A percentile compares a stretch with the other conserved stretches of the same genome.
Evolutionary conservation across 23 tunicate species (phyloP).

Genomic region (Trididemnum miniatum): DNA sequence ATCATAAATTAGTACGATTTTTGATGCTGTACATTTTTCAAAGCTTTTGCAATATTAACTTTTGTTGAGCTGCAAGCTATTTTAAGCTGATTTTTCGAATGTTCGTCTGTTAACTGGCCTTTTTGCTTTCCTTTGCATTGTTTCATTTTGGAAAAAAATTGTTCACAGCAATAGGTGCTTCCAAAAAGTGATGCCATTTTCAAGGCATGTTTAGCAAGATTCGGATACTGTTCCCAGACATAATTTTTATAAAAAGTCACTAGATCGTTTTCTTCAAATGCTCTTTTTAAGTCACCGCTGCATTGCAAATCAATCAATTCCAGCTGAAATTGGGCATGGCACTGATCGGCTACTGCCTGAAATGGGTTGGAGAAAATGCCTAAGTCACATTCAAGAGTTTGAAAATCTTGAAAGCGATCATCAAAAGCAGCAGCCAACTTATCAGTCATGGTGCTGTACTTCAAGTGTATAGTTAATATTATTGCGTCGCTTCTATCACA

Average conservation of each 20-base stretch:
- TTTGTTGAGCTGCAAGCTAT: slow-evolving; percentile 10
- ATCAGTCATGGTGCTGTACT: slow-evolving; percentile 16
- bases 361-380: slow-evolving; percentile 18
- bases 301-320: slow-evolving; percentile 24
- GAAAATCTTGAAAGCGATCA: slow-evolving; percentile 8
- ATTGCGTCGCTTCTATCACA: not conserved
- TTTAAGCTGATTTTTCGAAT: slow-evolving; percentile 15
- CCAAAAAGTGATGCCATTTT: slow-evolving; percentile 11
- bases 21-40: slow-evolving; percentile 21
- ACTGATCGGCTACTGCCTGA: slow-evolving; percentile 5
- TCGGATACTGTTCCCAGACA: no score
- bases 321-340: slow-evolving; percentile 12
- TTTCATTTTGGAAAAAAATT: no score
- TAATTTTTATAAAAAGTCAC: no score
- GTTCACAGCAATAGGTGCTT: no score
- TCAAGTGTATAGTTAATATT: no score
- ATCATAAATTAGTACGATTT: slow-evolving; percentile 25
- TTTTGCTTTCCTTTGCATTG: no score
- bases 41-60: slow-evolving; percentile 21
- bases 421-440: slow-evolving; percentile 16
- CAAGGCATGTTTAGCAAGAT: no score
- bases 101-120: slow-evolving; percentile 11
- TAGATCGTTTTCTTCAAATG: not conserved
- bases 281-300: not conserved
- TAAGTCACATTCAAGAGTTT: slow-evolving; percentile 6